A percentile compares a stretch with the other conserved stretches of the same genome.
phyloP scores from a whole-genome alignment of 2,888 invertebrate species.

The Ectemnius lituratus region DNA sequence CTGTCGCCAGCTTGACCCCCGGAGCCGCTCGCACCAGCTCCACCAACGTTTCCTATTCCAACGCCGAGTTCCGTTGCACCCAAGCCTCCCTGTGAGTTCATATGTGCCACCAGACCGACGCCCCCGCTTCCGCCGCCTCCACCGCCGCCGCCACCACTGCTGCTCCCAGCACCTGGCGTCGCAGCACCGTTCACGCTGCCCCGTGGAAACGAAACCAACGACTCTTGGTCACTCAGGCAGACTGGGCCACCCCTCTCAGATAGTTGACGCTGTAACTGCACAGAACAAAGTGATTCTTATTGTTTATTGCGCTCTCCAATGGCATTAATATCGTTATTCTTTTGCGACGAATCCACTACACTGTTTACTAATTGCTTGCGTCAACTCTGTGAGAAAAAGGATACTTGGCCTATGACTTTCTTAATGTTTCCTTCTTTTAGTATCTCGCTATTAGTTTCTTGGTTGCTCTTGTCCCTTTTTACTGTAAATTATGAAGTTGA shows the following conservation, averaged over 20 bases:
- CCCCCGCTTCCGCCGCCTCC: constrained; percentile 67
- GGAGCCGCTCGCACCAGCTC: constrained; percentile 79
- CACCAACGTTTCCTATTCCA: constrained; percentile 59
- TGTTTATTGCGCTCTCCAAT: too few species aligned
- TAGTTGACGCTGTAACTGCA: constrained; percentile 81
- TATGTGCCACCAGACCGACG: constrained; percentile 77
- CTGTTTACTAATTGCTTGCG: too few species aligned
- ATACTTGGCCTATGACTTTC: too few species aligned
- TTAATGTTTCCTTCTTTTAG: too few species aligned
- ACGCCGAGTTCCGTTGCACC: constrained; percentile 69
- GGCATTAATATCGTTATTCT: too few species aligned
- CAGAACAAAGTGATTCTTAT: neutral
- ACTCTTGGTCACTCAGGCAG: constrained; percentile 92
- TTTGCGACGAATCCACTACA: too few species aligned
- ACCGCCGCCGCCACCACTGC: constrained; percentile 66
- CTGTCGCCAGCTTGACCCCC: constrained; percentile 82
- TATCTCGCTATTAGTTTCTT: too few species aligned
- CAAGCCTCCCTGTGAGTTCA: constrained; percentile 74
- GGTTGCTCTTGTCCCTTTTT: too few species aligned
- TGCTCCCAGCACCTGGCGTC: constrained; percentile 75
- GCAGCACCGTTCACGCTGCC: constrained; percentile 81
- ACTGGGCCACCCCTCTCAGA: constrained; percentile 80
- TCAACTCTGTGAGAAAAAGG: too few species aligned
- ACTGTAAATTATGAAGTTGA: too few species aligned
- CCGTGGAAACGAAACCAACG: constrained; percentile 84